These are phyloP conservation scores for Dryobates pubescens DNA, from an alignment of 2,797 vertebrate genomes.

Conservation along the genomic window DNA sequence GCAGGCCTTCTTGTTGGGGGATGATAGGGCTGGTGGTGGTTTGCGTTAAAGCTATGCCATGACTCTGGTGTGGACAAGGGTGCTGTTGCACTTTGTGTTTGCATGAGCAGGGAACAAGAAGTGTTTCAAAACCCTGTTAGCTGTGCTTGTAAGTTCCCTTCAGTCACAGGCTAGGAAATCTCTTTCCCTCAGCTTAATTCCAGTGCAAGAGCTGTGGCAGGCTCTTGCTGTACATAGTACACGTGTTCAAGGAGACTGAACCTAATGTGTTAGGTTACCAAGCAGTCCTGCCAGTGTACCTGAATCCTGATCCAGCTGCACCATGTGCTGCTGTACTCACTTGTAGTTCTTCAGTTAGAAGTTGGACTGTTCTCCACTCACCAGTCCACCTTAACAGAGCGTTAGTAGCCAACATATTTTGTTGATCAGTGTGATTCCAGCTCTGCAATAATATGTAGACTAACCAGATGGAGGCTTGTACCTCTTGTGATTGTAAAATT, in stretches of 20 bases:
- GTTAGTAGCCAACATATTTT: slow-evolving; percentile 54
- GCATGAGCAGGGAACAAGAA: background rate
- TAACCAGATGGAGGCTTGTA: slow-evolving; percentile 69
- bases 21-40: rapidly evolving
- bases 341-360: background rate
- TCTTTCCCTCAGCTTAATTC: background rate
- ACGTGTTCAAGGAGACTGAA: background rate
- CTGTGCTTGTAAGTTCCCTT: background rate
- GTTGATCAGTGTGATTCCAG: slow-evolving; percentile 65
- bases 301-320: background rate
- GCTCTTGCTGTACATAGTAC: background rate
- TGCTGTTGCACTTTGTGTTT: background rate
- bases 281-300: background rate
- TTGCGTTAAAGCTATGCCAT: rapidly evolving
- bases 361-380: background rate
- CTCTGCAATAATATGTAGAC: slow-evolving; percentile 58
- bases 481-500: slow-evolving; percentile 69
- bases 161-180: background rate
- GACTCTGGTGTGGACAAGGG: rapidly evolving
- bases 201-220: background rate
- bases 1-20: background rate
- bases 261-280: background rate
- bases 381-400: slow-evolving; percentile 63
- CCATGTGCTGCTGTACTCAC: background rate
- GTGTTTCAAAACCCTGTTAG: background rate